A percentile compares a stretch with the other conserved stretches of the same genome.
Conservation (phyloP, 2,888 invertebrate genomes). For the Ophion ellenae region DNA sequence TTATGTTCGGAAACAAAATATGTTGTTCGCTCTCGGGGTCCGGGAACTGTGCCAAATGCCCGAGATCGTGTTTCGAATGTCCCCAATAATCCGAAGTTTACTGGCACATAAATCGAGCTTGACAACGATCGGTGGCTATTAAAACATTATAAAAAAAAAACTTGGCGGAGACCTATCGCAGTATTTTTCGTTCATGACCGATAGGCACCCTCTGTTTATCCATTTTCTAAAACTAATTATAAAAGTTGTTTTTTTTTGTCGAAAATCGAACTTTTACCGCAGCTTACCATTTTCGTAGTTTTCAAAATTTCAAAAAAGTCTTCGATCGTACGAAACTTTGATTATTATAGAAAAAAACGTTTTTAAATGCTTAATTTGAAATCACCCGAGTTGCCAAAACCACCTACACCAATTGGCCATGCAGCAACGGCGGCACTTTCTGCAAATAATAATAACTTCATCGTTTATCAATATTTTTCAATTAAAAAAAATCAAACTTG, state of each 20-base stretch:
- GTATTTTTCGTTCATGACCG: not conserved
- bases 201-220: not conserved
- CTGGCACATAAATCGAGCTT: constrained; percentile 17
- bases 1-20: not conserved
- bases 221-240: not conserved
- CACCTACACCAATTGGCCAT: too few relatives aligned
- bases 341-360: too few relatives aligned
- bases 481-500: too few relatives aligned
- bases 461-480: too few relatives aligned
- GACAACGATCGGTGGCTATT: not conserved
- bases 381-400: too few relatives aligned
- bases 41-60: constrained; percentile 59
- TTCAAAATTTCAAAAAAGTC: too few relatives aligned
- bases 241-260: not conserved
- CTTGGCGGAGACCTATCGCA: not conserved
- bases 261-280: not conserved
- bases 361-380: too few relatives aligned
- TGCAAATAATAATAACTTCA: too few relatives aligned
- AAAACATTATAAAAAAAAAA: not conserved
- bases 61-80: constrained; percentile 53
- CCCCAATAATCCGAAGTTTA: constrained; percentile 51
- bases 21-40: not conserved
- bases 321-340: too few relatives aligned
- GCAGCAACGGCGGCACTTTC: too few relatives aligned
- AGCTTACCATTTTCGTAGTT: too few relatives aligned